Conservation (phyloP, 1,140 invertebrate genomes). For the Archivesica marissinica region DNA sequence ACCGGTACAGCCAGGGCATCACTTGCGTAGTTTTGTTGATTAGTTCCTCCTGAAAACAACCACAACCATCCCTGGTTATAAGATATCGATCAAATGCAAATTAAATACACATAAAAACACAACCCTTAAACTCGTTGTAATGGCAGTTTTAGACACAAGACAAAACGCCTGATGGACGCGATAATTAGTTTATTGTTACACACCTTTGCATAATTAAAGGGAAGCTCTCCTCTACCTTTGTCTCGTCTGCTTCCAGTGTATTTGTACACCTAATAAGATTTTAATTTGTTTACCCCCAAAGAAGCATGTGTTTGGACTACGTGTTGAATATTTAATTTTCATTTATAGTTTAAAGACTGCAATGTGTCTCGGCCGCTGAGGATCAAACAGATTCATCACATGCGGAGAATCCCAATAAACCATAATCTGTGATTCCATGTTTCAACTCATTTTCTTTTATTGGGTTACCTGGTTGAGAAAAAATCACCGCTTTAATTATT, state of each 20-base stretch:
- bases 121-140: background rate
- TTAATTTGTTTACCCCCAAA: conserved; percentile 24
- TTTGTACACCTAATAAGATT: conserved; percentile 17
- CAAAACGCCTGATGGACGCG: background rate
- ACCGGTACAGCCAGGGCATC: no score
- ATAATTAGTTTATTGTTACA: conserved; percentile 7
- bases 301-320: conserved; percentile 31
- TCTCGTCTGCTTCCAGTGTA: background rate
- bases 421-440: conserved; percentile 2
- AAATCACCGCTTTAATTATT: background rate
- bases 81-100: background rate
- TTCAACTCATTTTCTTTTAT: background rate
- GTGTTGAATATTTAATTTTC: conserved; percentile 23
- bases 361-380: background rate
- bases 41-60: no score
- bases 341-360: background rate
- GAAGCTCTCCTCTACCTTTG: background rate
- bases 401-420: background rate
- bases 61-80: no score
- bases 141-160: conserved; percentile 16
- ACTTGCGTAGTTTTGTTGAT: no score
- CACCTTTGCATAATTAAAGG: conserved; percentile 19
- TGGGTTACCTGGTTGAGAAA: background rate
- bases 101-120: background rate
- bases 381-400: background rate